Percentiles rank a stretch among this genome's conserved stretches.
phyloP scores from a whole-genome alignment of 1,140 invertebrate species.

The Drosophila setifemur region DNA sequence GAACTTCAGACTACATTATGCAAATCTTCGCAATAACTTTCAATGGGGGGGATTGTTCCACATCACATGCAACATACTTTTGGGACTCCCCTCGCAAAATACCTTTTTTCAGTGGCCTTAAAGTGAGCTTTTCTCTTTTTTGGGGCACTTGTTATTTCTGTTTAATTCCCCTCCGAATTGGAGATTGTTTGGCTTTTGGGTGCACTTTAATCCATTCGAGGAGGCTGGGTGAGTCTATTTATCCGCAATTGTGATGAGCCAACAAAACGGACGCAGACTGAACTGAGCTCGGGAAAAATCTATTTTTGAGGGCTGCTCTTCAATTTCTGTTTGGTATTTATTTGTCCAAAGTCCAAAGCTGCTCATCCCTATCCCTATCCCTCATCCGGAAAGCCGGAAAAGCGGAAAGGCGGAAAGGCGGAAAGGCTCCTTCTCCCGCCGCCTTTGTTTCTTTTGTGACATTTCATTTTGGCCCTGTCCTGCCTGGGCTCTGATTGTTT shows the following conservation, averaged over 20 bases:
- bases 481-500: constrained; percentile 53
- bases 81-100: too few species aligned
- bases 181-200: background rate
- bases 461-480: constrained; percentile 21
- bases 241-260: background rate
- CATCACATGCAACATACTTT: too few species aligned
- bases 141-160: background rate
- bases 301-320: background rate
- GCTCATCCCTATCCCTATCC: background rate
- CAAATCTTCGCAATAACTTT: too few species aligned
- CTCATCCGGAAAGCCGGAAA: background rate
- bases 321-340: background rate
- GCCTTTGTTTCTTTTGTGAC: constrained; percentile 29
- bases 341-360: background rate
- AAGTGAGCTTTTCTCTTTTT: background rate
- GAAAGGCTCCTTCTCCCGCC: background rate
- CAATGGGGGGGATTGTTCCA: too few species aligned
- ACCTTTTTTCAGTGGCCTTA: background rate
- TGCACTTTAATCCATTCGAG: background rate
- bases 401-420: too few species aligned
- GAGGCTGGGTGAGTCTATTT: too few species aligned
- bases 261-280: background rate
- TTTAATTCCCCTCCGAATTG: background rate
- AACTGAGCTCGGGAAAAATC: background rate
- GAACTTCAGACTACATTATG: too few species aligned